Conservation (phyloP, 1,140 invertebrate genomes). For the Galendromus occidentalis region DNA sequence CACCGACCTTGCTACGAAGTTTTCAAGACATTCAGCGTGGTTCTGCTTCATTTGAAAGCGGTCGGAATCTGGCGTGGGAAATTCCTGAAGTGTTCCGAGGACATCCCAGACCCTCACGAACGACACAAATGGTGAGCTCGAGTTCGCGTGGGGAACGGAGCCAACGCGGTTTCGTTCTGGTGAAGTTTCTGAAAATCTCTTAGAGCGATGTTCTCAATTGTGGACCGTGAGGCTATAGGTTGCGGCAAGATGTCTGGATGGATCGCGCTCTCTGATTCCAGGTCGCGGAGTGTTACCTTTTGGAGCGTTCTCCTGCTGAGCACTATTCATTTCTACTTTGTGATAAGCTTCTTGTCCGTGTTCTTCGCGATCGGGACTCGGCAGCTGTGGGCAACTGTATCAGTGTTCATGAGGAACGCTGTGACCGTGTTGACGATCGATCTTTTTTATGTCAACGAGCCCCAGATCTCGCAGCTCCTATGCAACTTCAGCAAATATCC, state of each 20-base stretch:
- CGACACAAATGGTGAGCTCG: not conserved
- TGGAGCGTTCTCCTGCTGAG: not conserved
- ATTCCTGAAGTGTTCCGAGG: not conserved
- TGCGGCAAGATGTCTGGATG: not conserved
- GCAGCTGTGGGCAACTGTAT: not conserved
- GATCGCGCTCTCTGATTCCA: not conserved
- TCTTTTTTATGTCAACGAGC: not conserved
- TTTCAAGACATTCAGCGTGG: not conserved
- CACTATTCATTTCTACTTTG: not conserved
- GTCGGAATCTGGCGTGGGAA: not conserved
- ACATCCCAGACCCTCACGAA: not conserved
- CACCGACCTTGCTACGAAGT: not conserved
- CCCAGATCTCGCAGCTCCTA: not conserved
- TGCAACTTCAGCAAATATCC: conserved; percentile 8
- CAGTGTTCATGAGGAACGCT: not conserved
- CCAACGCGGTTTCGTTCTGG: not conserved
- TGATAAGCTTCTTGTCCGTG: not conserved
- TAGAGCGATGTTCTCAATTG: not conserved
- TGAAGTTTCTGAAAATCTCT: not conserved
- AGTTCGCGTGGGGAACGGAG: too few relatives aligned
- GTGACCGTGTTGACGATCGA: not conserved
- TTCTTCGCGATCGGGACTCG: not conserved
- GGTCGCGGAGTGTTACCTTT: not conserved
- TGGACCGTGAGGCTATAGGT: not conserved
- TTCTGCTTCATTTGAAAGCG: not conserved